These are phyloP conservation scores for Microcebus murinus DNA, from an alignment of 2,113 vertebrate species.

Conservation along the genomic window DNA sequence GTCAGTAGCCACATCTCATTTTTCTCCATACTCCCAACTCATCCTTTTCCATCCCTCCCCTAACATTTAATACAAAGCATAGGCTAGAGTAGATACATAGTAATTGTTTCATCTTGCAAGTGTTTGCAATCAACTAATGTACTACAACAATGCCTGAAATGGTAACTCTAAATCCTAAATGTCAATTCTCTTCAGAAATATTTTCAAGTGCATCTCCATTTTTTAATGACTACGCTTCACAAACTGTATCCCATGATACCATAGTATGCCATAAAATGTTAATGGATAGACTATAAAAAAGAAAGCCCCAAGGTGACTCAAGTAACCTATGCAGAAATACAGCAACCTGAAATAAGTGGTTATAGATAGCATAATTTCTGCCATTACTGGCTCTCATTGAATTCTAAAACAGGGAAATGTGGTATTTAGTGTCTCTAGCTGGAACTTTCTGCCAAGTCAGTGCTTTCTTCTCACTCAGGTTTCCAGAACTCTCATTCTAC, in stretches of 20 bases:
- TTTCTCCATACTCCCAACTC: neutral
- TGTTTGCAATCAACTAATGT: neutral
- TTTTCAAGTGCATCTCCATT: neutral
- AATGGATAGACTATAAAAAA: neutral
- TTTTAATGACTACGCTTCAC: neutral
- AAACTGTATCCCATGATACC: neutral
- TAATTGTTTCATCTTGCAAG: neutral
- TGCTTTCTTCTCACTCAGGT: neutral
- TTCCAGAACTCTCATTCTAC: neutral
- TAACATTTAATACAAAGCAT: neutral
- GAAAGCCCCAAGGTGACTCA: neutral
- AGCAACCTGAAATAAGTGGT: neutral
- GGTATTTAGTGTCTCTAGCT: neutral
- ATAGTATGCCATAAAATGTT: conserved; percentile 8
- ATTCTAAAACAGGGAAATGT: neutral
- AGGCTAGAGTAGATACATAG: neutral
- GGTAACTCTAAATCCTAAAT: neutral
- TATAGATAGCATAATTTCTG: neutral
- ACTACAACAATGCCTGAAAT: neutral
- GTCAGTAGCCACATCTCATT: neutral
- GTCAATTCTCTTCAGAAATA: conserved; percentile 23
- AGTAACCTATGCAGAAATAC: neutral
- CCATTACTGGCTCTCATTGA: neutral
- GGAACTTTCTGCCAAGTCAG: neutral
- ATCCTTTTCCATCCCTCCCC: neutral